Base-by-base conservation (phyloP, 2,113 vertebrate species). In the Catharus fuscescens region DNA sequence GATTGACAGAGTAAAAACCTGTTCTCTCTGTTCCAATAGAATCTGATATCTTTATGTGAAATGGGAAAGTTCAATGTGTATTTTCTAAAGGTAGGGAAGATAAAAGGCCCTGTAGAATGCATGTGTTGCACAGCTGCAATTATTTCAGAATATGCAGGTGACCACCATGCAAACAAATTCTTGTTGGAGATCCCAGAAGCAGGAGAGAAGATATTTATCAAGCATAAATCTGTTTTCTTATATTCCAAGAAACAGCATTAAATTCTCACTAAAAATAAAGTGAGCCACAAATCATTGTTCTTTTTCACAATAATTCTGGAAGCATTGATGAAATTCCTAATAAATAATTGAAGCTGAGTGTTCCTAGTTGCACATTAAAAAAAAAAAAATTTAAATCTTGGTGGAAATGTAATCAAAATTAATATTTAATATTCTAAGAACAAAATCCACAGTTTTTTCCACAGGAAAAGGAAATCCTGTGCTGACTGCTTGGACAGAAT, bases 31-130 rank as follows among this genome's bases (percentile, higher is more conserved):
- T 54, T 79, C 32, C 25, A 48, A 19, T 10, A 76, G 23, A 36
- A 52, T 26, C 7, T 28, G 29, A 31, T 64, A 10, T 38, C 19
- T 70, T 42, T 6, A 8, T 4, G 8, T 59, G 26, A 77, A 81
- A 34, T 36, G 8, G 12, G 13, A 79, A 32, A 42, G 54, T 47
- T 9, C 36, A 13, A 23, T 1, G 10, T 1, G 2, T 4, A 38
- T 62, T 79, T 94, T 64, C 2, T 34, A 72, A 52, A 54, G 25
- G 19, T 4, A 36, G 18, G 9, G 14, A 36, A 87, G 14, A 44
- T 13, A 69, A 82, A 82, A 59, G 5, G 1, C 36, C 18, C 13
- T 65, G 4, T 1, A 16, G 18, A 57, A 61, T 42, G 9, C 15
- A 18, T 34, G 16, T 5, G 7, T 29, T 60, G 26, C 40, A 81